These are phyloP conservation scores for Phallusia fumigata DNA, from an alignment of 23 tunicate genomes.

Conservation along the genomic window DNA sequence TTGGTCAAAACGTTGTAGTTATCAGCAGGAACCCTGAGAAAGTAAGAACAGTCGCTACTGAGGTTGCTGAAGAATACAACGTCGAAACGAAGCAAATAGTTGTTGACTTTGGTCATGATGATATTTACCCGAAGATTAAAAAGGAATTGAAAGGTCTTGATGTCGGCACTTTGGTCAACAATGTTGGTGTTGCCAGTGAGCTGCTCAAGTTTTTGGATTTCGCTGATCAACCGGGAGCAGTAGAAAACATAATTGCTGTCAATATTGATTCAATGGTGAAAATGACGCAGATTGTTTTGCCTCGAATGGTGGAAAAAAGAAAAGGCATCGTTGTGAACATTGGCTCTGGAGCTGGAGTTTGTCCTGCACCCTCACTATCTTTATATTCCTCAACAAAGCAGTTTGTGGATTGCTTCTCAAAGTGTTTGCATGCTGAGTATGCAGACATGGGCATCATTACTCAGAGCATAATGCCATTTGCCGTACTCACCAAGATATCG, in stretches of 20 bases:
- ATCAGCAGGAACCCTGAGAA: conserved; percentile 69
- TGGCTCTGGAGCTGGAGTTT: conserved; percentile 65
- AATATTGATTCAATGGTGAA: conserved; percentile 60
- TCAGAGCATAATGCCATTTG: too few relatives aligned
- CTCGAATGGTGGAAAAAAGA: conserved; percentile 51
- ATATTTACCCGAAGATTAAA: too few relatives aligned
- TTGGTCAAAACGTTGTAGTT: too few relatives aligned
- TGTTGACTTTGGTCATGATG: too few relatives aligned
- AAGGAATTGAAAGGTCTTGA: too few relatives aligned
- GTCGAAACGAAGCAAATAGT: too few relatives aligned
- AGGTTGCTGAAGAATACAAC: conserved; percentile 43
- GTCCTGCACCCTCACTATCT: conserved; percentile 72
- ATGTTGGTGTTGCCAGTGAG: conserved; percentile 62
- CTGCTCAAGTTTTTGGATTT: conserved; percentile 54
- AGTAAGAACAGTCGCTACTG: conserved; percentile 38
- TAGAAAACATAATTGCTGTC: conserved; percentile 45
- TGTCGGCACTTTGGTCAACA: too few relatives aligned
- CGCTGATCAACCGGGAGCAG: conserved; percentile 25
- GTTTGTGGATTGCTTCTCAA: too few relatives aligned
- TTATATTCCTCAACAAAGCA: too few relatives aligned
- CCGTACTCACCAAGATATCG: conserved; percentile 69
- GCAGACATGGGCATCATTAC: too few relatives aligned
- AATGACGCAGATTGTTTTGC: conserved; percentile 73
- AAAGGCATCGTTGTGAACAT: too few relatives aligned
- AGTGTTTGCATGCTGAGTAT: too few relatives aligned